A percentile compares a stretch with the other conserved stretches of the same genome.
These are phyloP conservation scores for Samia ricini DNA, from an alignment of 1,140 invertebrate species.

Conservation along the genomic window DNA sequence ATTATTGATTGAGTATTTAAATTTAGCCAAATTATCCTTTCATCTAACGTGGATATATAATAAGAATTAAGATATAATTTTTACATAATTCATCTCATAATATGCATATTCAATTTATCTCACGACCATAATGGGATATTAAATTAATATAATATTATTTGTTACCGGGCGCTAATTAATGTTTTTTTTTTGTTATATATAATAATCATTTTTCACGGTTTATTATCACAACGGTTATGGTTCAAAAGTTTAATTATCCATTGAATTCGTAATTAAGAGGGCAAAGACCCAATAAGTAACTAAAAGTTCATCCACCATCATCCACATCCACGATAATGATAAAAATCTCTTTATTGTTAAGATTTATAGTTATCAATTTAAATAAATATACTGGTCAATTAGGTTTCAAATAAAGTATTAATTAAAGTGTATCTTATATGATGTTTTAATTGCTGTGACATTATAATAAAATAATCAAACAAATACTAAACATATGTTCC, in stretches of 20 bases:
- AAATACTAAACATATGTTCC: too few species aligned
- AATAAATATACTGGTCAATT: background rate
- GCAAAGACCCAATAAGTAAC: conserved; percentile 16
- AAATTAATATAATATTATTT: conserved; percentile 25
- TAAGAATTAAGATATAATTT: too few species aligned
- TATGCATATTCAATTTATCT: too few species aligned
- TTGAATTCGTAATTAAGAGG: conserved; percentile 18
- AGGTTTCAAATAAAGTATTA: background rate
- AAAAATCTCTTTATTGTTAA: background rate
- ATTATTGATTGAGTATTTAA: too few species aligned
- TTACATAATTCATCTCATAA: too few species aligned
- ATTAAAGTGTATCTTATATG: background rate
- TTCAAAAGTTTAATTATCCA: conserved; percentile 20
- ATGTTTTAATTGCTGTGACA: too few species aligned
- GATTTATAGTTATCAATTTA: background rate
- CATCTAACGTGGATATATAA: too few species aligned
- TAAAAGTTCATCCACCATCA: background rate
- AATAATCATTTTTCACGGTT: conserved; percentile 11
- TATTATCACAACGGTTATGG: conserved; percentile 16
- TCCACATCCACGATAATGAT: background rate
- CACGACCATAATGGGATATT: too few species aligned
- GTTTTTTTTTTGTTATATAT: conserved; percentile 20
- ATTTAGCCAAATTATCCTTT: too few species aligned
- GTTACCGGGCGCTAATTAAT: conserved; percentile 21
- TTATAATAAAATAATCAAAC: too few species aligned